A percentile compares a stretch with the other conserved stretches of the same genome.
Conservation (phyloP, 2,113 vertebrate species). For the Campylorhamphus procurvoides region DNA sequence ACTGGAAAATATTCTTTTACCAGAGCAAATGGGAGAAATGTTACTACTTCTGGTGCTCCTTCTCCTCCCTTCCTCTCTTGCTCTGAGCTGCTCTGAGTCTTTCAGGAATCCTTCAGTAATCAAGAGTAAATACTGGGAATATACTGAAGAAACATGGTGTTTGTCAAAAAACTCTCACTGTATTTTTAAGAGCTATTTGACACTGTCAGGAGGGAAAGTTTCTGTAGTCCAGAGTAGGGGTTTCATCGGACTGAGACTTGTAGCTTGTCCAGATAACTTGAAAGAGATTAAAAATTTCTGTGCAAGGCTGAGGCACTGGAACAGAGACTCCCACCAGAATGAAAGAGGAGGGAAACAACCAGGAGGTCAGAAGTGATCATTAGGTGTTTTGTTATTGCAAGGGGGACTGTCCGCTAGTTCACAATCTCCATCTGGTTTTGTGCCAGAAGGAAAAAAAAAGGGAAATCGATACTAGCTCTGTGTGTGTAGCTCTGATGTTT, state of each 20-base stretch:
- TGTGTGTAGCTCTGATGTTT: background rate
- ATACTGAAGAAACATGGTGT: background rate
- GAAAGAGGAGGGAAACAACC: background rate
- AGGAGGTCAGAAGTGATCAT: background rate
- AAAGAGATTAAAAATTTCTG: background rate
- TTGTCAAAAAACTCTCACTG: background rate
- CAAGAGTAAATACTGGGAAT: background rate
- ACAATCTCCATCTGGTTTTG: background rate
- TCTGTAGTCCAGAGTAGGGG: background rate
- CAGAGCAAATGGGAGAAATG: background rate
- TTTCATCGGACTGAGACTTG: background rate
- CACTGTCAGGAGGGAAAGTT: background rate
- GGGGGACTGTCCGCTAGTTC: rapidly evolving
- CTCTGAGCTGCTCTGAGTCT: background rate
- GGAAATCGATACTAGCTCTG: background rate
- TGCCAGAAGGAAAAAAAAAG: background rate
- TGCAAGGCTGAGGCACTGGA: background rate
- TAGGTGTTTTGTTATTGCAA: background rate
- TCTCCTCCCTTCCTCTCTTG: background rate
- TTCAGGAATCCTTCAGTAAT: background rate
- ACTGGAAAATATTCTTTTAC: background rate
- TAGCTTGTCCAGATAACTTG: background rate
- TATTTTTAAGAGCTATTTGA: background rate
- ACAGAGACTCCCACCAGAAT: background rate
- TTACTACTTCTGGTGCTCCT: background rate